These are phyloP conservation scores for Donacobius atricapilla DNA, from an alignment of 2,113 vertebrate genomes.

Conservation along the genomic window DNA sequence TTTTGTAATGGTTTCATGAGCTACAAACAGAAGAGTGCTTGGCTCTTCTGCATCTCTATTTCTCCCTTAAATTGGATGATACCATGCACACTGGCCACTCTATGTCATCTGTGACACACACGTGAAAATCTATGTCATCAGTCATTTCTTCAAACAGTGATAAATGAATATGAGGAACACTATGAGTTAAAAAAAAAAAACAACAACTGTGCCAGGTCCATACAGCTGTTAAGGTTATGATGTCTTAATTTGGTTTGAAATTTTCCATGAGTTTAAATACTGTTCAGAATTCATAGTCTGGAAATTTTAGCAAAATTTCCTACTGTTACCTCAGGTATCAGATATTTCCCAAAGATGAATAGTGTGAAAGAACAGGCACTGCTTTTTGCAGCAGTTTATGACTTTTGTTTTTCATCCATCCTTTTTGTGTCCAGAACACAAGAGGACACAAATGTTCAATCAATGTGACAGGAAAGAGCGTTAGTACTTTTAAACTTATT, in stretches of 20 bases:
- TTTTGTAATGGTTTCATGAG: background rate
- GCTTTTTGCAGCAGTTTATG: background rate
- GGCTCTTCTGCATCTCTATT: background rate
- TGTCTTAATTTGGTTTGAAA: background rate
- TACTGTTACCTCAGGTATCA: background rate
- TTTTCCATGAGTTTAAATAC: background rate
- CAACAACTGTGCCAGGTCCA: background rate
- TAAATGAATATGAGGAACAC: background rate
- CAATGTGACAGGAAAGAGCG: accelerated
- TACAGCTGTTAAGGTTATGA: background rate
- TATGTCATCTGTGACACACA: background rate
- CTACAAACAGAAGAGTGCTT: background rate
- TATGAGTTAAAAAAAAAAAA: background rate
- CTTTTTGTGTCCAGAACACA: background rate
- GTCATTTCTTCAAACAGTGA: background rate
- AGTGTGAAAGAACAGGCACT: background rate
- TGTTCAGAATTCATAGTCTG: background rate
- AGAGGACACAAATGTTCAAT: background rate
- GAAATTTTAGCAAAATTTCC: background rate
- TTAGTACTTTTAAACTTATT: background rate
- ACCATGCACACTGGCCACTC: background rate
- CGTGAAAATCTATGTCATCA: background rate
- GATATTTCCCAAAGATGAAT: background rate
- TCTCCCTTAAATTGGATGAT: background rate
- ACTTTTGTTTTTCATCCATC: background rate